A percentile compares a stretch with the other conserved stretches of the same genome.
Conservation (phyloP, 2,888 invertebrate species). For the Onchidella celtica region DNA sequence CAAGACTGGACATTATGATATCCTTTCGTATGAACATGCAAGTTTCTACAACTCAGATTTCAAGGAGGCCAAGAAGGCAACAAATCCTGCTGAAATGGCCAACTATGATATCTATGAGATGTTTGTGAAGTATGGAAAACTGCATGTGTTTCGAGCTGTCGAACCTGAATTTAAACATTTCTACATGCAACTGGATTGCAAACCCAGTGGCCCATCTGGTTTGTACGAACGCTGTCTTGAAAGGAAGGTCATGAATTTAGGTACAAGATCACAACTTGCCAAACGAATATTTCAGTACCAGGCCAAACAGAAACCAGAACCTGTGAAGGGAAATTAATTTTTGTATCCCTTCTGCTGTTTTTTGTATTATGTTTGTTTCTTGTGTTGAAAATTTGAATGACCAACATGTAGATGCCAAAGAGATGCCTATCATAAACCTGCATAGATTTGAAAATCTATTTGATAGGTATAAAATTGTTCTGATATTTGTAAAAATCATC, state of each 20-base stretch:
- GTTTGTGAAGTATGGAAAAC: conserved; percentile 85
- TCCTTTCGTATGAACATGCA: conserved; percentile 86
- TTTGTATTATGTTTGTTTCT: too few relatives aligned
- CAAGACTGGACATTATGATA: conserved; percentile 88
- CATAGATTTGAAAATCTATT: too few relatives aligned
- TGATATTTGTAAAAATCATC: too few relatives aligned
- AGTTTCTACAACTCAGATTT: conserved; percentile 91
- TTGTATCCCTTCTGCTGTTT: too few relatives aligned
- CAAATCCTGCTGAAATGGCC: conserved; percentile 73
- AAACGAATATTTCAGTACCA: conserved; percentile 75
- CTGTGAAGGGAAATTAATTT: too few relatives aligned
- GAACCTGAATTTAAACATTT: conserved; percentile 88
- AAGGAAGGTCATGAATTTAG: conserved; percentile 69
- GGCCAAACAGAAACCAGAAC: conserved; percentile 51
- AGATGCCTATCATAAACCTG: too few relatives aligned
- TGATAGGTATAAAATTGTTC: too few relatives aligned
- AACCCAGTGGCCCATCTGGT: conserved; percentile 56
- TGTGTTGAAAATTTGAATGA: too few relatives aligned
- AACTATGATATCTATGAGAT: conserved; percentile 84
- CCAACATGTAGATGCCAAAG: too few relatives aligned
- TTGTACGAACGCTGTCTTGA: conserved; percentile 69
- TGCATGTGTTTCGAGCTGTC: conserved; percentile 89
- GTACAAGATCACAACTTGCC: conserved; percentile 76
- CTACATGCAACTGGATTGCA: conserved; percentile 78
- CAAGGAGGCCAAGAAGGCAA: conserved; percentile 85